These are phyloP conservation scores for Actinostola sp. DNA, from an alignment of 92 coral and sea anemone genomes.

Conservation along the genomic window DNA sequence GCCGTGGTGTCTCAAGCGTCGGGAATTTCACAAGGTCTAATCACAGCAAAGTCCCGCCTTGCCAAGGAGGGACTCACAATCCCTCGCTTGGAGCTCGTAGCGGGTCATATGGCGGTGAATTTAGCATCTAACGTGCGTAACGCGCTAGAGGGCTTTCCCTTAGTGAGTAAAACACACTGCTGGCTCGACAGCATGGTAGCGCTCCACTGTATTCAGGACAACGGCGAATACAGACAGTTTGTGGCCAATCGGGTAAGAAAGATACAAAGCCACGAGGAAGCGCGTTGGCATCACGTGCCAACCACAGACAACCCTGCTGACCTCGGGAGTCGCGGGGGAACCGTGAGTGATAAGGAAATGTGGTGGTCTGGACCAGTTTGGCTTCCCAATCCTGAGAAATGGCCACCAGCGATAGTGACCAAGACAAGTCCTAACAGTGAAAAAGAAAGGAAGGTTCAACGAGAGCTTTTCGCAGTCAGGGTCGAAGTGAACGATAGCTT, in stretches of 20 bases:
- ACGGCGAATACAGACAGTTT: slow-evolving; percentile 59
- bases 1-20: slow-evolving; percentile 65
- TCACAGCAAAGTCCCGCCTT: slow-evolving; percentile 58
- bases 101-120: slow-evolving; percentile 72
- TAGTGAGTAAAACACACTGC: slow-evolving; percentile 30
- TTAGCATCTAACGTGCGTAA: slow-evolving; percentile 47
- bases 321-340: slow-evolving; percentile 69
- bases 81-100: slow-evolving; percentile 62
- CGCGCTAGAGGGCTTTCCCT: slow-evolving; percentile 47
- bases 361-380: slow-evolving; percentile 70
- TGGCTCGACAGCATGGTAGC: slow-evolving; percentile 75
- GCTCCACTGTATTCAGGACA: slow-evolving; percentile 53
- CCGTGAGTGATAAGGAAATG: slow-evolving; percentile 31
- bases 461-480: slow-evolving; percentile 57
- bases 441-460: slow-evolving; percentile 57
- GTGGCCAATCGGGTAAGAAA: slow-evolving; percentile 68
- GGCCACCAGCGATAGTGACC: slow-evolving; percentile 51
- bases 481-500: slow-evolving; percentile 42
- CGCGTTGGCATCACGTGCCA: slow-evolving; percentile 64
- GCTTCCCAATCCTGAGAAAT: slow-evolving; percentile 49
- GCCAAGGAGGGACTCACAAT: slow-evolving; percentile 63
- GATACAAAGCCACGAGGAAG: slow-evolving; percentile 48
- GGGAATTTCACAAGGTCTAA: slow-evolving; percentile 54
- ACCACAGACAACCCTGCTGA: slow-evolving; percentile 65
- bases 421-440: slow-evolving; percentile 24